Evolutionary conservation across 1,140 invertebrate genomes (phyloP), one percentile per base, ranked within the genome.

Genomic region (Fopius arisanus): DNA sequence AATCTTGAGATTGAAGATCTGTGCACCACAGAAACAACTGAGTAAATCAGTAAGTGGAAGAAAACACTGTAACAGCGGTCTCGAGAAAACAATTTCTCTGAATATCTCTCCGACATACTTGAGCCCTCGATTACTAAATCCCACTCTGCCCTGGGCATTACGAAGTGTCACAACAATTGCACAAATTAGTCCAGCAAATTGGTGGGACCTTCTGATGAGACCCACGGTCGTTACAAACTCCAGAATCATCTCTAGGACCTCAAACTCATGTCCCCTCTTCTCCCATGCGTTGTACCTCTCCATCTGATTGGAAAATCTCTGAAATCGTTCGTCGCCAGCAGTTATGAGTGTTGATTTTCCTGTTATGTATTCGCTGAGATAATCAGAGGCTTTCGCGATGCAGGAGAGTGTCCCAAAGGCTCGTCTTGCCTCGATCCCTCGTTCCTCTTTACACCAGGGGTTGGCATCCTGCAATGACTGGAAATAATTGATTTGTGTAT

Each of bases 101-200:
- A 86, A 79, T 72, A 88, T 88, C 10, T 78, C 48, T 31, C 70
- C 80, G n/a, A 81, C 71, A 40, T 83, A 84, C 26, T 83, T 77
- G 29, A 85, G 73, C 59, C 86, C 86, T 51, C 23, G 37, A 28
- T 23, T 21, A 16, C 16, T 40, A 71, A 16, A 74, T 78, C 81
- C 80, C 81, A 80, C 68, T 66, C 73, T 79, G 54, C 70, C 78
- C 21, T 86, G 81, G 1, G 84, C 81, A 72, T 83, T 87, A 14
- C 54, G 71, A 12, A 88, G 59, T 28, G 82, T 70, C 67, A 79
- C 76, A 31, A 77, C 31, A 70, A 87, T 81, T 6, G 86, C 82
- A 70, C 78, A 85, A 48, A 88, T 77, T 41, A 87, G 77, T n/a
- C 86, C 86, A 68, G 81, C 83, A 72, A 88, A 88, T 66, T 88